Evolutionary conservation across 2,113 vertebrate genomes (phyloP), one percentile per base, ranked within the genome.

Genomic region (Circaetus gallicus): DNA sequence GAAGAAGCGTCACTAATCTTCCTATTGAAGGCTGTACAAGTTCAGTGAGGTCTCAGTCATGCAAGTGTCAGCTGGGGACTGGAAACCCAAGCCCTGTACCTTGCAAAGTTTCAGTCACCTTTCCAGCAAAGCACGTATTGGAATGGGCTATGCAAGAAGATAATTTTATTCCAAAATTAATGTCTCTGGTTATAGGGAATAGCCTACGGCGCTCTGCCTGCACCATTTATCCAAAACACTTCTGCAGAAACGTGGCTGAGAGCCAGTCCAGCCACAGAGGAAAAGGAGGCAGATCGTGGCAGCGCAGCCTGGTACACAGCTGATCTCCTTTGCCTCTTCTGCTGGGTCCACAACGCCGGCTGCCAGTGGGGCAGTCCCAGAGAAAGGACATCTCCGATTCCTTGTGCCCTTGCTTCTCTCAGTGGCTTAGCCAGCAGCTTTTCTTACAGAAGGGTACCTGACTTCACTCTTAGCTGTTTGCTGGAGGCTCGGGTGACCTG

Each of bases 241-340:
- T 42, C 53, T 67, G 78, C 18, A 45, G 58, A 72, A 61, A 45
- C 2, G 32, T 13, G n/a, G 19, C 49, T 45, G 29, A 63, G 62
- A 69, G 32, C 52, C 32, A 56, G 72, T 4, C 40, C 36, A 74
- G 66, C 11, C 3, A 0, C 16, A 49, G 29, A n/a, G 6, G 69
- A 31, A 36, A 22, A 19, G 50, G 65, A 82, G 34, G 55, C 0
- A 1, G 50, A 13, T 9, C 0, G 11, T 17, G 36, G 34, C 36
- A 34, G 52, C 18, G 1, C 38, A 56, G 1, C 15, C 73, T 9
- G 10, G 49, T 6, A 15, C 43, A 32, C 0, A 0, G 29, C 25
- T 50, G 32, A 14, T 65, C 22, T 40, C 36, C 28, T 55, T 62
- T 25, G 11, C 42, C n/a, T 28, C 61, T 82, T 34, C 80, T 73